These are phyloP conservation scores for Campodea augens DNA, from an alignment of 1,140 invertebrate genomes.

Conservation along the genomic window DNA sequence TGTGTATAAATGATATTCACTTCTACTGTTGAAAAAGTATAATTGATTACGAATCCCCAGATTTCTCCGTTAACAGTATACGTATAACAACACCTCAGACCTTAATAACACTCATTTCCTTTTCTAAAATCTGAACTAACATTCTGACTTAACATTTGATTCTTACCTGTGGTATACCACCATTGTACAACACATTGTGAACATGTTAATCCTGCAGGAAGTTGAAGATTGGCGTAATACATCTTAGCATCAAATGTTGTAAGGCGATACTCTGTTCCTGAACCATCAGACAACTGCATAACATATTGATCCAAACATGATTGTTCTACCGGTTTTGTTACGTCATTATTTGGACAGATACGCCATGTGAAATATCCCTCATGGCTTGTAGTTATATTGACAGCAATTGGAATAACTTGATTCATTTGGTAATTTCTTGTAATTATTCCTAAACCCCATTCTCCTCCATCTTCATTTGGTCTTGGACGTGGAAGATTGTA, in stretches of 20 bases:
- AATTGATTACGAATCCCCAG: too few species aligned
- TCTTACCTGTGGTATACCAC: constrained; percentile 14
- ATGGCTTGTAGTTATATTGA: constrained; percentile 1
- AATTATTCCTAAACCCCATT: constrained; percentile 34
- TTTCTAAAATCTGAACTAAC: too few species aligned
- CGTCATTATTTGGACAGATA: constrained; percentile 13
- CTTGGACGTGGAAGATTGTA: constrained; percentile 29
- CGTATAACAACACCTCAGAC: too few species aligned
- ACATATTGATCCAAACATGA: background rate
- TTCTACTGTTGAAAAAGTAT: too few species aligned
- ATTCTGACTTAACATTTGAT: constrained; percentile 19
- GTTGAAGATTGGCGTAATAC: constrained; percentile 3
- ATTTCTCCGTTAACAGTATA: too few species aligned
- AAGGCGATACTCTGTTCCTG: background rate
- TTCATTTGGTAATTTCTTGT: constrained; percentile 18
- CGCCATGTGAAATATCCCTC: background rate
- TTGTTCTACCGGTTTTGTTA: background rate
- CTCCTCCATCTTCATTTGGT: constrained; percentile 38
- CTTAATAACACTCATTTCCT: too few species aligned
- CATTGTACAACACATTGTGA: constrained; percentile 17
- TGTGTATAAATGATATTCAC: too few species aligned
- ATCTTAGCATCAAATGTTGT: background rate
- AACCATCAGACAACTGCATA: constrained; percentile 1
- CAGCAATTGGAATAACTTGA: background rate
- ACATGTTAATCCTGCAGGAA: constrained; percentile 16